Evolutionary conservation across 2,888 invertebrate genomes (phyloP).

Genomic region (Catocala fraxini): DNA sequence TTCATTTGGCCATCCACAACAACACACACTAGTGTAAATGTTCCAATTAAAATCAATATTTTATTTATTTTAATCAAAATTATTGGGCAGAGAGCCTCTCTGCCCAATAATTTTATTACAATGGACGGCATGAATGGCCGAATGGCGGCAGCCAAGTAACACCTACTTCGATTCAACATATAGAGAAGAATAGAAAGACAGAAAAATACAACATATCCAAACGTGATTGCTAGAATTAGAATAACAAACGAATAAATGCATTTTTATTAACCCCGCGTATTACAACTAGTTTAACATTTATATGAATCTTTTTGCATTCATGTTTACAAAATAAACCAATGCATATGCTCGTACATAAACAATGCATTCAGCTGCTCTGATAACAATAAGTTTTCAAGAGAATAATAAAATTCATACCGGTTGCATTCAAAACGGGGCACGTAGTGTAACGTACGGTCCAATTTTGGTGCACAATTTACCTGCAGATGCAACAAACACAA

Average conservation of each 20-base stretch:
- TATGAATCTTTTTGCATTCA: constrained; percentile 36
- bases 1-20: too few relatives aligned
- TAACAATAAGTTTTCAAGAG: constrained; percentile 83
- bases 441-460: constrained; percentile 78
- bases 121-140: too few relatives aligned
- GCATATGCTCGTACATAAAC: constrained; percentile 42
- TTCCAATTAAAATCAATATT: too few relatives aligned
- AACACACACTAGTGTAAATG: too few relatives aligned
- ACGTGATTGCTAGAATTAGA: neutral
- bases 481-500: constrained; percentile 87
- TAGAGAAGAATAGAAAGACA: neutral
- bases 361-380: constrained; percentile 66
- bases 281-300: constrained; percentile 22
- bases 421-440: constrained; percentile 76
- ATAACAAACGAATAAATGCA: constrained; percentile 2
- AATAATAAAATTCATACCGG: constrained; percentile 79
- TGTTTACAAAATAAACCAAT: constrained; percentile 44
- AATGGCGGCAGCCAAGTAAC: too few relatives aligned
- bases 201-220: neutral
- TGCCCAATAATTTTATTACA: neutral
- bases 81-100: neutral
- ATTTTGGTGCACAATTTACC: constrained; percentile 85
- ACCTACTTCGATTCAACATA: neutral
- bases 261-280: neutral
- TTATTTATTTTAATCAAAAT: too few relatives aligned